Evolutionary conservation across 2,888 invertebrate genomes (phyloP), one percentile per base, ranked within the genome.

Genomic region (Ceramica pisi): DNA sequence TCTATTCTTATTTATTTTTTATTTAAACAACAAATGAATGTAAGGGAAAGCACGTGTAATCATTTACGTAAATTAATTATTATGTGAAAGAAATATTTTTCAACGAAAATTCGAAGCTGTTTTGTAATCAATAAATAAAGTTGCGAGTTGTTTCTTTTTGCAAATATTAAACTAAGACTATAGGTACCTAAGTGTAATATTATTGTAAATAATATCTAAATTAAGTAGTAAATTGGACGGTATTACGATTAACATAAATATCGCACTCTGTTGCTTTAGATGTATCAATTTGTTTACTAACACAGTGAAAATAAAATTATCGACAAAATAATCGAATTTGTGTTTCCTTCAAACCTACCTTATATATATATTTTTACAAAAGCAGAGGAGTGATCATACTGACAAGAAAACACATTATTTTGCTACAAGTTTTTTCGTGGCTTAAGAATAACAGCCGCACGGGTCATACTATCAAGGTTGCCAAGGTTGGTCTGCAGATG

Each of bases 241-340:
- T 81, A 73, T 76, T 64, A 84, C 66, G 50, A 72, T 56, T 53
- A 78, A 81, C 21, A 67, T 75, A 69, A 81, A 85, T 75, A 79
- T 76, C 78, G 78, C 85, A 85, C 85, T 75, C 38, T 60, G 79
- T 81, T 85, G 84, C 85, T 86, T 86, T 85, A 85, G 85, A 71
- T 86, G 84, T 86, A 86, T 69, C 69, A 10, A 72, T 85, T 83
- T 85, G 84, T 85, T 85, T 83, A 85, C 73, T 85, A 67, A 82
- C 86, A 81, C 74, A n/a, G 61, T 78, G 61, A 73, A 73, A 85
- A 85, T 85, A 74, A 78, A 84, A 74, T 66, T 67, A 83, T 74
- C 71, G 67, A 77, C 53, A 61, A 72, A 60, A 35, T 56, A n/a
- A 56, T 35, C n/a, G 8, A 50, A 7, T 38, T 19, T 10, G 12